Evolutionary conservation across 2,888 invertebrate species (phyloP).

Genomic region (Dermolepida albohirtum): DNA sequence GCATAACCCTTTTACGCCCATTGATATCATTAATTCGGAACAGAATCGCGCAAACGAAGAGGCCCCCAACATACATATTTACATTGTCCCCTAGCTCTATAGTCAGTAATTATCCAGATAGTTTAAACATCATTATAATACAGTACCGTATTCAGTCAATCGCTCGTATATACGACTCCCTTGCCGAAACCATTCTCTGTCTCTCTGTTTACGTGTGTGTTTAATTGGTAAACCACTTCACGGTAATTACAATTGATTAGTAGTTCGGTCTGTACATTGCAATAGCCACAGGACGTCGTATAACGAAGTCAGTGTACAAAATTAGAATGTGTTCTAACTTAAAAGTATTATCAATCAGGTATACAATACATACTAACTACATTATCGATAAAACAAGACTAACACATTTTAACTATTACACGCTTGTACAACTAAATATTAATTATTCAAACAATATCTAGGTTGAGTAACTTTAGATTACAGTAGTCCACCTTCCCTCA

Average conservation of each 20-base stretch:
- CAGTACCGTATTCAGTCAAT: constrained; percentile 24
- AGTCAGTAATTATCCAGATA: constrained; percentile 45
- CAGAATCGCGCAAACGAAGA: constrained; percentile 34
- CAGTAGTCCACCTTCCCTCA: no score
- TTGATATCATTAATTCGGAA: constrained; percentile 49
- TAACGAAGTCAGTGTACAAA: no score
- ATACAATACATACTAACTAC: no score
- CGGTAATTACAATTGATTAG: constrained; percentile 51
- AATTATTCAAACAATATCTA: no score
- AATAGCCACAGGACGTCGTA: no score
- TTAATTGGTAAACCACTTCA: constrained; percentile 53
- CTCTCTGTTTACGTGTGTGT: constrained; percentile 20
- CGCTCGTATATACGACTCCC: constrained; percentile 11
- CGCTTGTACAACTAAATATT: no score
- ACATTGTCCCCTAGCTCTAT: constrained; percentile 35
- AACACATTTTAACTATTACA: no score
- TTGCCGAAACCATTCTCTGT: constrained; percentile 8
- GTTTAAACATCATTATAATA: constrained; percentile 51
- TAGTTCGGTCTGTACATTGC: constrained; percentile 14
- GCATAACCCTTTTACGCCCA: constrained; percentile 43
- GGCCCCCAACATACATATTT: constrained; percentile 45
- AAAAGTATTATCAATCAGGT: no score
- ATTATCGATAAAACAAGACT: no score
- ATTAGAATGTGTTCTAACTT: no score
- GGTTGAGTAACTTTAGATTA: no score